Base-by-base conservation (phyloP, 2,888 invertebrate species). In the Philopedon plagiatum region DNA sequence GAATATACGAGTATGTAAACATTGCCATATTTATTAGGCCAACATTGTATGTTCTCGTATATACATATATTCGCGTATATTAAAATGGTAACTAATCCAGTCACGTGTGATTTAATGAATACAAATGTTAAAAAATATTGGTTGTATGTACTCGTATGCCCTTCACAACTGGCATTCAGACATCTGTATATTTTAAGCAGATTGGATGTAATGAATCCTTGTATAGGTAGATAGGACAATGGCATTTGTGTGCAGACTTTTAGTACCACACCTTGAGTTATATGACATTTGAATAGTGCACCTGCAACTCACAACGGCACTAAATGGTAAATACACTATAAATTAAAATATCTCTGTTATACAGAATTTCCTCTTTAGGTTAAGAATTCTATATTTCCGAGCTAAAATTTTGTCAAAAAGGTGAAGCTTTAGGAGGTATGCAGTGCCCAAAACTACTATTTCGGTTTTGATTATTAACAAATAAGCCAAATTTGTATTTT, bases 231-330 rank as follows among this genome's bases (percentile, higher is more conserved):
- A 79, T 79, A 78, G 81, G 79, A 80, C 81, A 81, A 80, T 79
- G 80, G 80, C 81, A 78, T 80, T 78, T 76, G 78, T 77, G 77
- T 77, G 75, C 77, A 77, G 78, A 76, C 78, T 80, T 81, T 80
- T 78, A 78, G 75, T 78, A 78, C 80, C 81, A 79, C 81, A 79
- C 81, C 80, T 79, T 80, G 79, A 80, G 77, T 79, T 81, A 80
- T 81, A 78, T 79, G 80, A 80, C 79, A 79, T 78, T 39, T 76
- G 76, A 76, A 75, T 78, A 72, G 78, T 78, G 80, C 81, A 81
- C 80, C 81, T 81, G 81, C 81, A 75, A 76, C 58, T 58, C 80
- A 80, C 81, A 75, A 76, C 58, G 46, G 57, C 9, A 49, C 29
- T 19, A 41, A 37, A 29, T 51, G 54, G 51, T 37, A 32, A 15